A percentile compares a stretch with the other conserved stretches of the same genome.
These are phyloP conservation scores for Petrolisthes cinctipes DNA, from an alignment of 2,888 invertebrate species.

Conservation along the genomic window DNA sequence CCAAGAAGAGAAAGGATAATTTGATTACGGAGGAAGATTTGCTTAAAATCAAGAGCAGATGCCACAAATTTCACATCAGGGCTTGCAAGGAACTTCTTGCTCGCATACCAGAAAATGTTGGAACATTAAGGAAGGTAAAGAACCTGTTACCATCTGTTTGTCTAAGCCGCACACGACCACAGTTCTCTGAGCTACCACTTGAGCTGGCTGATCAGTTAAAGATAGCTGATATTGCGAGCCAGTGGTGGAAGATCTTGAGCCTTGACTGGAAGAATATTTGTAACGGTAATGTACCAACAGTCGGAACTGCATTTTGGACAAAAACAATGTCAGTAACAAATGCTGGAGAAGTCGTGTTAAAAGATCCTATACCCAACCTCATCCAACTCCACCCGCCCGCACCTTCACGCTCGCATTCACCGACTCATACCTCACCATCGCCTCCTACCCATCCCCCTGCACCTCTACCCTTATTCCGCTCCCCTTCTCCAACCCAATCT, in stretches of 20 bases:
- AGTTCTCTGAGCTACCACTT: slow-evolving; percentile 31
- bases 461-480: too few species aligned
- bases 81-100: slow-evolving; percentile 36
- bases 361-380: not conserved
- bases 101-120: slow-evolving; percentile 28
- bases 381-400: too few species aligned
- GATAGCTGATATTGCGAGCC: slow-evolving; percentile 13
- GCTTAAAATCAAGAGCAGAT: slow-evolving; percentile 15
- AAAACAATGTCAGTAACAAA: slow-evolving; percentile 19
- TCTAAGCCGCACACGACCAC: slow-evolving; percentile 27
- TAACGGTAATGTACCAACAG: slow-evolving; percentile 17
- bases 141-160: slow-evolving; percentile 26
- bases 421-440: too few species aligned
- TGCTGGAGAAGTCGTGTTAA: not conserved
- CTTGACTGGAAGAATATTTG: slow-evolving; percentile 23
- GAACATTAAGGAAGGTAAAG: slow-evolving; percentile 10
- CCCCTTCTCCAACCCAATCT: too few species aligned
- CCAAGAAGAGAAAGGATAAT: not conserved
- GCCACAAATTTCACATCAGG: slow-evolving; percentile 23
- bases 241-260: slow-evolving; percentile 9
- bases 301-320: slow-evolving; percentile 17
- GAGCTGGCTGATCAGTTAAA: slow-evolving; percentile 29
- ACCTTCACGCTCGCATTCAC: too few species aligned
- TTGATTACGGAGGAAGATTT: slow-evolving; percentile 28
- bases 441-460: too few species aligned